Conservation (phyloP, 1,140 invertebrate genomes). For the Maniola jurtina region DNA sequence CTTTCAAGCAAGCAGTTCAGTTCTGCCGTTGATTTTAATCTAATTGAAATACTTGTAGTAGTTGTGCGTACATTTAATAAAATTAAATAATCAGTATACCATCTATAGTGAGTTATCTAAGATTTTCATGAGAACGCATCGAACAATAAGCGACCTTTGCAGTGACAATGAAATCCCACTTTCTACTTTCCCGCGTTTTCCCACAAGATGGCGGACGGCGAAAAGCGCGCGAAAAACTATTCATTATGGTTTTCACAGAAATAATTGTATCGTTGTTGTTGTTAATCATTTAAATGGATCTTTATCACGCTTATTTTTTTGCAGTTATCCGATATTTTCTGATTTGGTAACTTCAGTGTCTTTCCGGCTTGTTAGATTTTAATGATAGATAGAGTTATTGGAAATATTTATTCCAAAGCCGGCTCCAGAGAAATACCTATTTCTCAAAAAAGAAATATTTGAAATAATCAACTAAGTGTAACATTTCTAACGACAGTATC, state of each 20-base stretch:
- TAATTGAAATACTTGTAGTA: background rate
- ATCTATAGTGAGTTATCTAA: constrained; percentile 25
- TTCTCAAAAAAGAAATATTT: no score
- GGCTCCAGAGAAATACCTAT: no score
- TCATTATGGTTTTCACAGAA: constrained; percentile 20
- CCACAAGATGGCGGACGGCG: constrained; percentile 48
- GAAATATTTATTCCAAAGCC: no score
- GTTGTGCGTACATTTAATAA: constrained; percentile 3
- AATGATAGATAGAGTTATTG: no score
- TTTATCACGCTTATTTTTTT: constrained; percentile 13
- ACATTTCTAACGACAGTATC: no score
- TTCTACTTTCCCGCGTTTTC: constrained; percentile 67
- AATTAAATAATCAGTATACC: constrained; percentile 24
- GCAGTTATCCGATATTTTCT: background rate
- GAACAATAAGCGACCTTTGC: constrained; percentile 56
- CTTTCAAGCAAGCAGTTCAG: background rate
- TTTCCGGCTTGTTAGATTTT: background rate
- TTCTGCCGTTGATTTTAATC: background rate
- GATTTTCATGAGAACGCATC: constrained; percentile 37
- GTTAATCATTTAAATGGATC: constrained; percentile 4
- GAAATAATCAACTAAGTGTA: no score
- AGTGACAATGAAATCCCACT: constrained; percentile 63
- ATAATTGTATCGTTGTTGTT: background rate
- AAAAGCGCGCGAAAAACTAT: constrained; percentile 48
- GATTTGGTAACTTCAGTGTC: background rate